These are phyloP conservation scores for honey bee (Apis mellifera) DNA, from an alignment of 1,140 invertebrate genomes.

Conservation along the genomic window DNA sequence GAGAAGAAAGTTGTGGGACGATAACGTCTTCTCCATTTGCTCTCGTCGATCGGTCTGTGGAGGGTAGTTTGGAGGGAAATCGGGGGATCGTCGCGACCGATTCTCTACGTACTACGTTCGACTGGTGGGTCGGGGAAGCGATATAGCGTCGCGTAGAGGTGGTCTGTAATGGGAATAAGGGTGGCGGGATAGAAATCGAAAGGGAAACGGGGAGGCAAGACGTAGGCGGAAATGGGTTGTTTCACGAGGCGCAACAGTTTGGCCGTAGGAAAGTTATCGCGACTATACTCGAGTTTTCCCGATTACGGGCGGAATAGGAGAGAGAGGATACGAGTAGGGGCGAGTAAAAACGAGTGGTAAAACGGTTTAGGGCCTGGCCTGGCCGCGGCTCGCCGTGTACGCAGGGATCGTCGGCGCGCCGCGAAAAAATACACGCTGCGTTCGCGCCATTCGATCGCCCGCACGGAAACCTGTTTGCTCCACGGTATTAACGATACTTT, in stretches of 20 bases:
- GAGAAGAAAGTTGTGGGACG: too few relatives aligned
- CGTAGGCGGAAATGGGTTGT: conserved; percentile 7
- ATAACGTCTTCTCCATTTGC: background rate
- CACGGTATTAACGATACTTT: conserved; percentile 40
- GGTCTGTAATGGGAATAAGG: background rate
- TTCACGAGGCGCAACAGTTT: conserved; percentile 58
- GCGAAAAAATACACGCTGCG: conserved; percentile 14
- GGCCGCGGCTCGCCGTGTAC: background rate
- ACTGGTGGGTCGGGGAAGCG: background rate
- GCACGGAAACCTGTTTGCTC: conserved; percentile 38
- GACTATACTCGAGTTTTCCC: conserved; percentile 6
- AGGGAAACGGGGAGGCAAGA: background rate
- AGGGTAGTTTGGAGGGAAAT: too few relatives aligned
- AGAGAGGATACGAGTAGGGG: conserved; percentile 22
- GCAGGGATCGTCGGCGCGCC: background rate
- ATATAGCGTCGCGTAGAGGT: background rate
- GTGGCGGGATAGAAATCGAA: conserved; percentile 16
- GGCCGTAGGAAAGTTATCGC: conserved; percentile 51
- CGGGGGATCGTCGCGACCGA: conserved; percentile 7
- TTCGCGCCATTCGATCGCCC: conserved; percentile 9
- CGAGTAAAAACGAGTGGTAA: conserved; percentile 16
- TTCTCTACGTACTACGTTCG: conserved; percentile 27
- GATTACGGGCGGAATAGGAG: conserved; percentile 16
- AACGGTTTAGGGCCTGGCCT: conserved; percentile 35
- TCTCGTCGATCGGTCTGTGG: background rate